phyloP scores from a whole-genome alignment of 2,797 vertebrate species.

The Champsocephalus esox region DNA sequence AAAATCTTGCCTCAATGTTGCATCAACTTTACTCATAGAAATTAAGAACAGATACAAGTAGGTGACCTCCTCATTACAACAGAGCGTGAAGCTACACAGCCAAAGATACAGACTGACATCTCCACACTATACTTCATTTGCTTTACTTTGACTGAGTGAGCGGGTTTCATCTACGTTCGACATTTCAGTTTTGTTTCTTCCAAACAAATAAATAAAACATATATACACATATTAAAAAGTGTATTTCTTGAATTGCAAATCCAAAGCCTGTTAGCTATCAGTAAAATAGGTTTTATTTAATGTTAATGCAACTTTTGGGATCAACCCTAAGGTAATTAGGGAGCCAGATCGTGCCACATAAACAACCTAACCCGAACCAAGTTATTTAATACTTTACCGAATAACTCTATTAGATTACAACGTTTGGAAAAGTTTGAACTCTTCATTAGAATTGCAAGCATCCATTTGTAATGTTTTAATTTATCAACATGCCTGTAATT shows the following conservation, averaged over 20 bases:
- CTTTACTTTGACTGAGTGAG: too few relatives aligned
- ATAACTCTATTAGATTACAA: neutral
- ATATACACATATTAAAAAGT: too few relatives aligned
- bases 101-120: conserved; percentile 1
- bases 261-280: neutral
- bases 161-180: too few relatives aligned
- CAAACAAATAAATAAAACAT: too few relatives aligned
- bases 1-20: neutral
- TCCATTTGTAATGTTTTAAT: neutral
- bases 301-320: neutral
- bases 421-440: neutral
- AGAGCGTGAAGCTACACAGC: conserved; percentile 18
- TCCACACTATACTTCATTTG: neutral
- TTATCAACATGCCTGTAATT: neutral
- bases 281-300: neutral
- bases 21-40: neutral
- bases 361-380: neutral
- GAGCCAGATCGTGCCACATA: neutral
- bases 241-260: too few relatives aligned
- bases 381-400: neutral
- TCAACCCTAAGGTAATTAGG: neutral
- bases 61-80: conserved; percentile 19
- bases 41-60: conserved; percentile 19
- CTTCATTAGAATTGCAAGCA: neutral
- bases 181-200: too few relatives aligned